phyloP scores from a whole-genome alignment of 1,140 invertebrate genomes.

The Temnothorax nylanderi region DNA sequence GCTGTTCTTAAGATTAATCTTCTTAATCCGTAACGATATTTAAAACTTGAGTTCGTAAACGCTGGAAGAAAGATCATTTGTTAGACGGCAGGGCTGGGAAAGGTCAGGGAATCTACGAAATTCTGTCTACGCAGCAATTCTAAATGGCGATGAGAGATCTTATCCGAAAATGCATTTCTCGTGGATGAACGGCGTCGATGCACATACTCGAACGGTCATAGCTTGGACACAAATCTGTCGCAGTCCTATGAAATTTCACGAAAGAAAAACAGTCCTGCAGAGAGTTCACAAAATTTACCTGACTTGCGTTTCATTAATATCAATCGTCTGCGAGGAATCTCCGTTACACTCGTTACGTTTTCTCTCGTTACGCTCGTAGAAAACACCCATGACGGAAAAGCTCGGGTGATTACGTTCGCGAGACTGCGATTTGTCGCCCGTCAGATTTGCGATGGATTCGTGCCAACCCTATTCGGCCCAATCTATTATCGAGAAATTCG shows the following conservation, averaged over 20 bases:
- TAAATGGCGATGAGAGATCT: constrained; percentile 46
- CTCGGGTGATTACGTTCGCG: constrained; percentile 34
- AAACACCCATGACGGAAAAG: background rate
- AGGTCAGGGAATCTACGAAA: constrained; percentile 31
- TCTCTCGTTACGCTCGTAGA: constrained; percentile 1
- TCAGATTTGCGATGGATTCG: constrained; percentile 48
- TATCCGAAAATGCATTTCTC: constrained; percentile 21
- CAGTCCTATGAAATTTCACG: constrained; percentile 9
- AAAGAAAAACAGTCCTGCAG: background rate
- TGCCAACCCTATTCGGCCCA: constrained; percentile 32
- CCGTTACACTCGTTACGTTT: background rate
- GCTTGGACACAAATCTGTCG: constrained; percentile 10
- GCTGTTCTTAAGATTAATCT: background rate
- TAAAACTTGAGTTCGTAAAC: background rate
- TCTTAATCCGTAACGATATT: background rate
- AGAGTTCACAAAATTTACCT: background rate
- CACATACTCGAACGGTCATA: constrained; percentile 4
- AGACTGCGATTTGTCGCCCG: constrained; percentile 37
- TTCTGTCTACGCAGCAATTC: constrained; percentile 38
- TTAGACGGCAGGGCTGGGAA: background rate
- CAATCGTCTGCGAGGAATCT: background rate
- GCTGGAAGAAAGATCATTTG: background rate
- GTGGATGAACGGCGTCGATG: background rate
- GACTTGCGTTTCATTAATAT: constrained; percentile 40
- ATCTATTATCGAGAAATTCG: constrained; percentile 45